Base-by-base conservation (phyloP, 2,797 vertebrate genomes). In the Gymnopithys bicolor region DNA sequence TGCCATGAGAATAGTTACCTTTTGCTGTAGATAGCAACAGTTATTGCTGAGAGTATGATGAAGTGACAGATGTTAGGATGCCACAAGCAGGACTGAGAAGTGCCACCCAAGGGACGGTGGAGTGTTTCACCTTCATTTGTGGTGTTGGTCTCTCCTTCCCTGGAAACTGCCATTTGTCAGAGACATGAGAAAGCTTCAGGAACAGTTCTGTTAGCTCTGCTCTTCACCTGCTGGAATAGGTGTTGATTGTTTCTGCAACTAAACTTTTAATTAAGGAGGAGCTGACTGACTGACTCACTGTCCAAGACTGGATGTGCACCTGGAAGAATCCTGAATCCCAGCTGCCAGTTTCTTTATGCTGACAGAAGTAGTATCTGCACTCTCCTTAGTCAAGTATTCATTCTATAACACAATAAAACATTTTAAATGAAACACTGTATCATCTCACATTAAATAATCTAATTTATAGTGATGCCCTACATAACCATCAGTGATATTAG, bases 381-480 rank as follows among this genome's bases (percentile, higher is more conserved):
- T 87, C 46, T 74, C 22, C 76, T 90, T 89, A 71, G 23, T 41
- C 76, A 75, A 43, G 80, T 90, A 85, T 66, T 86, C 75, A 58
- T 76, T 78, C 84, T 69, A 10, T 86, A 87, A 94, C 84, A 70
- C 52, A 90, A 67, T 94, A 90, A 95, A 97, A 90, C 86, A 87
- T 74, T 96, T 95, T 28, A 89, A 93, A 56, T 82, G 63, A 88
- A 92, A 63, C 81, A 56, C 67, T 68, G 30, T 93, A 89, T 89
- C 87, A 71, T 90, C 84, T 93, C 88, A 93, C 33, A 62, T 49
- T 81, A 93, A 93, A 90, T 96, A 97, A 95, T 97, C 80, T 93
- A 85, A 97, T 97, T 97, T 95, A 66, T 87, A 87, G 76, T 46
- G 74, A 33, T 79, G 89, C 60, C 84, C 74, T 93, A 74, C 92